Conservation (phyloP, 2,113 vertebrate genomes). For the Orientallactaga bullata region DNA sequence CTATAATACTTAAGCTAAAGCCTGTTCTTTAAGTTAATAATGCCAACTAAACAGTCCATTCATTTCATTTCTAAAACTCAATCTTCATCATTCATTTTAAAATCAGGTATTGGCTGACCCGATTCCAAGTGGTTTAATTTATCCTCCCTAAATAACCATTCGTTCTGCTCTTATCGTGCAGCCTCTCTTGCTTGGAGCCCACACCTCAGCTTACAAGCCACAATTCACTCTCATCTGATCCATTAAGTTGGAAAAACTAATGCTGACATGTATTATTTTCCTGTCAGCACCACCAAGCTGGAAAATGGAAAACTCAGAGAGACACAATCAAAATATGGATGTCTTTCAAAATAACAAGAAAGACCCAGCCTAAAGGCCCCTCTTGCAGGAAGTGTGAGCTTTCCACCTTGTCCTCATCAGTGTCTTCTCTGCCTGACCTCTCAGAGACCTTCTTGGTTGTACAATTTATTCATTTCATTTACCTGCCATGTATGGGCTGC, state of each 20-base stretch:
- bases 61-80: conserved; percentile 81
- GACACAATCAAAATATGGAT: conserved; percentile 41
- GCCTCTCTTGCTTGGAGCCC: conserved; percentile 10
- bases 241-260: conserved; percentile 62
- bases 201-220: conserved; percentile 41
- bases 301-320: conserved; percentile 40
- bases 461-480: conserved; percentile 8
- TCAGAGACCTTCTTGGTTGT: neutral
- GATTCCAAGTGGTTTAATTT: conserved; percentile 68
- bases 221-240: conserved; percentile 39
- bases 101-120: conserved; percentile 70
- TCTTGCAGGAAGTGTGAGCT: neutral
- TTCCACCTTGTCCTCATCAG: neutral
- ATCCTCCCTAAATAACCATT: conserved; percentile 69
- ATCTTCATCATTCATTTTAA: conserved; percentile 75
- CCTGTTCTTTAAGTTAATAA: conserved; percentile 81
- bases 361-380: neutral
- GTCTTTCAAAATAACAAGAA: conserved; percentile 45
- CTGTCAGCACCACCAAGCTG: conserved; percentile 34
- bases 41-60: conserved; percentile 84
- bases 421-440: neutral
- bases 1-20: conserved; percentile 85
- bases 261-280: conserved; percentile 67
- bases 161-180: conserved; percentile 26
- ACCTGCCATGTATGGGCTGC: neutral